phyloP scores from a whole-genome alignment of 2,888 invertebrate species.

The Perizoma affinitatum region DNA sequence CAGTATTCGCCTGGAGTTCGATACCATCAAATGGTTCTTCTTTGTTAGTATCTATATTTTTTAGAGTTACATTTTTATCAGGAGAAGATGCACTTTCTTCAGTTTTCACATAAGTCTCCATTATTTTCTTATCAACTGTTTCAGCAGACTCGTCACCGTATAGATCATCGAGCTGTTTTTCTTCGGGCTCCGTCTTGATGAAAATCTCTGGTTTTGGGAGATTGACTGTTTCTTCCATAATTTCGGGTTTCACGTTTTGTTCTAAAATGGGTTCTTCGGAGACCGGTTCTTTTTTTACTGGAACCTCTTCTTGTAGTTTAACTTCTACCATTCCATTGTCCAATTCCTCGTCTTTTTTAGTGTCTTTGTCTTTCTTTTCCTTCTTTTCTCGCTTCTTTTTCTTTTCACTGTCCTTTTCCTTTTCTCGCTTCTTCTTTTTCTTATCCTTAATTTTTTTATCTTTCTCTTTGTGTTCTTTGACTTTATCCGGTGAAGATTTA shows the following conservation, averaged over 20 bases:
- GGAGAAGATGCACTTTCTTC: conserved; percentile 54
- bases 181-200: conserved; percentile 42
- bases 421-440: conserved; percentile 81
- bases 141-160: conserved; percentile 82
- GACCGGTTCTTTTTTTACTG: conserved; percentile 27
- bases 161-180: conserved; percentile 64
- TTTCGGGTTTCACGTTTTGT: conserved; percentile 37
- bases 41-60: conserved; percentile 61
- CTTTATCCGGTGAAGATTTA: conserved; percentile 74
- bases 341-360: conserved; percentile 58
- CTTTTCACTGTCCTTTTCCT: conserved; percentile 80
- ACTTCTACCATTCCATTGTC: conserved; percentile 34
- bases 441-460: conserved; percentile 80
- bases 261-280: conserved; percentile 16
- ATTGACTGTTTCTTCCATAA: conserved; percentile 35
- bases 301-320: conserved; percentile 37
- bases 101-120: conserved; percentile 82
- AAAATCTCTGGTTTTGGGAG: conserved; percentile 36
- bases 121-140: conserved; percentile 83
- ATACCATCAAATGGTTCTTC: conserved; percentile 84
- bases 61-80: conserved; percentile 46
- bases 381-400: conserved; percentile 80
- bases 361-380: conserved; percentile 81
- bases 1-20: conserved; percentile 83
- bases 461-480: conserved; percentile 83